These are phyloP conservation scores for Todiramphus saurophagus DNA, from an alignment of 2,113 vertebrate genomes.

Conservation along the genomic window DNA sequence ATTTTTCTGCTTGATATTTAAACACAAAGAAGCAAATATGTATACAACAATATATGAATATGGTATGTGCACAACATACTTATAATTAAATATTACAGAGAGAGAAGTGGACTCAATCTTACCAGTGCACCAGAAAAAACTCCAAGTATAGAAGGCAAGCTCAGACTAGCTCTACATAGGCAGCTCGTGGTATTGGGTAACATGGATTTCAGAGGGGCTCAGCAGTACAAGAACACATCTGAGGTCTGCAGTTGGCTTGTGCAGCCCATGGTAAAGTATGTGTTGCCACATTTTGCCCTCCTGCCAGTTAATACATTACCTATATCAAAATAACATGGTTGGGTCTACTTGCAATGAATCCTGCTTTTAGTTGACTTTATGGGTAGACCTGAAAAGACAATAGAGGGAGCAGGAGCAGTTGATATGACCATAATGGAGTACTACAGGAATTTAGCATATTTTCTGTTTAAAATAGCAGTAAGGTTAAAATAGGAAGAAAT, in stretches of 20 bases:
- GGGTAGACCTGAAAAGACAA: not conserved
- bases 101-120: not conserved
- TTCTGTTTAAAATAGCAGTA: not conserved
- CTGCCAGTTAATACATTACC: not conserved
- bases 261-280: not conserved
- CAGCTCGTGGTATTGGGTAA: not conserved
- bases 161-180: not conserved
- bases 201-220: not conserved
- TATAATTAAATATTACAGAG: not conserved
- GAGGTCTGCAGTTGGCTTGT: not conserved
- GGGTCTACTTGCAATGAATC: not conserved
- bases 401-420: not conserved
- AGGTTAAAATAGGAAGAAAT: not conserved
- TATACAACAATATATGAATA: not conserved
- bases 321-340: not conserved
- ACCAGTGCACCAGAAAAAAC: fast-evolving
- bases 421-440: not conserved
- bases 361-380: not conserved
- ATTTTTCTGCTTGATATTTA: not conserved
- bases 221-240: not conserved
- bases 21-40: not conserved
- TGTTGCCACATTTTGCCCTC: not conserved
- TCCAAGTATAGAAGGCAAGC: not conserved
- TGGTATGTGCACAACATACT: fast-evolving
- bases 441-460: not conserved